Evolutionary conservation across 2,797 vertebrate genomes (phyloP).

Genomic region (Melanogrammus aeglefinus): DNA sequence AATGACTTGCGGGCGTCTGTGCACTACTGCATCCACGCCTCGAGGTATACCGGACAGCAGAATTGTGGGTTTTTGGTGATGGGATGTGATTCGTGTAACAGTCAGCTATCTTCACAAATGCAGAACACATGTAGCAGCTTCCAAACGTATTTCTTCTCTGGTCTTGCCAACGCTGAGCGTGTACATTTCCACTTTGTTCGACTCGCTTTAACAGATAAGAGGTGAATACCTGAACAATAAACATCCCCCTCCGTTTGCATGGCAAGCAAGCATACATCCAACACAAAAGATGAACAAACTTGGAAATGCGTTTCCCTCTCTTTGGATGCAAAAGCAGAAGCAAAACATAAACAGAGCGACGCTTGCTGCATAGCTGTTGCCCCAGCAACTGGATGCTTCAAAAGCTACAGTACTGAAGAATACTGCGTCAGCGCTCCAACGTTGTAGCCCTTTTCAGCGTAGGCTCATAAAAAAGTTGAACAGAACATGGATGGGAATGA

Average conservation of each 20-base stretch:
- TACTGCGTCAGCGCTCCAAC: slow-evolving; percentile 51
- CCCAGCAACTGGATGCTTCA: slow-evolving; percentile 23
- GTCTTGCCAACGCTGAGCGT: background rate
- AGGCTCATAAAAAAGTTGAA: slow-evolving; percentile 36
- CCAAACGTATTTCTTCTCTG: background rate
- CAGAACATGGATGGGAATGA: background rate
- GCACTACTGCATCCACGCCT: background rate
- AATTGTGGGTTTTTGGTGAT: background rate
- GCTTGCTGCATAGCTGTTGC: slow-evolving; percentile 61
- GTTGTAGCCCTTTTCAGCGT: slow-evolving; percentile 76
- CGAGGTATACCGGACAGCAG: background rate
- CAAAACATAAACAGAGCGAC: background rate
- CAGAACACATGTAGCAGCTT: background rate
- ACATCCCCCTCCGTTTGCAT: background rate
- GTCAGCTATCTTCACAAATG: background rate
- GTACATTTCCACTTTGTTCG: background rate
- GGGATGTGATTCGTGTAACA: background rate
- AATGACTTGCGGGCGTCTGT: background rate
- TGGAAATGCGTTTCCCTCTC: background rate
- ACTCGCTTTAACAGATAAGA: background rate
- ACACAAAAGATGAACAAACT: background rate
- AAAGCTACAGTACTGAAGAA: slow-evolving; percentile 46
- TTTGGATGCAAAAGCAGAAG: slow-evolving; percentile 5
- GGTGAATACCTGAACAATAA: background rate
- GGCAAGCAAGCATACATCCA: background rate